Evolutionary conservation across 2,797 vertebrate species (phyloP).

Genomic region (Eutrigla gurnardus): DNA sequence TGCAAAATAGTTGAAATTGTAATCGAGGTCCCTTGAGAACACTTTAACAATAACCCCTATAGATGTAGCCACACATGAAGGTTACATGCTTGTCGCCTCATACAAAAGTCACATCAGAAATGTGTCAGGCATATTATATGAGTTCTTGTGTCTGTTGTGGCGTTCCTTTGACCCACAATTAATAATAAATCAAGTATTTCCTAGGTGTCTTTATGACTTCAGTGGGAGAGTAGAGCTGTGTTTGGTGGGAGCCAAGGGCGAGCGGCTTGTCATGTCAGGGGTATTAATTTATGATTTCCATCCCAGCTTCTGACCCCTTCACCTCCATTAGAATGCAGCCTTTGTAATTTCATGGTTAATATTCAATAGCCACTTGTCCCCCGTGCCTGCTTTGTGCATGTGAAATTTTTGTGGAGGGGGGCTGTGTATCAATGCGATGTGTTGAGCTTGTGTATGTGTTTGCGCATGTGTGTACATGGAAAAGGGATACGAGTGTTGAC

Average conservation of each 20-base stretch:
- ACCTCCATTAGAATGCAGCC: conserved; percentile 89
- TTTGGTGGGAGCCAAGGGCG: conserved; percentile 81
- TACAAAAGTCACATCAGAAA: conserved; percentile 74
- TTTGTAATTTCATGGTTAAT: conserved; percentile 91
- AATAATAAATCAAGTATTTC: conserved; percentile 83
- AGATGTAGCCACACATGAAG: conserved; percentile 69
- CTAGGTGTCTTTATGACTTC: conserved; percentile 76
- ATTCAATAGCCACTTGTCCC: conserved; percentile 89
- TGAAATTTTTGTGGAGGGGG: conserved; percentile 76
- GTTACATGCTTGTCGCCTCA: conserved; percentile 62
- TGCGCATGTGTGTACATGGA: conserved; percentile 43
- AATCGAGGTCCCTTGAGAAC: conserved; percentile 47
- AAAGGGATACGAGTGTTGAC: conserved; percentile 59
- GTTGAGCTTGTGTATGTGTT: conserved; percentile 58
- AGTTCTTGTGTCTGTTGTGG: conserved; percentile 70
- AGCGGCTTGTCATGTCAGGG: conserved; percentile 84
- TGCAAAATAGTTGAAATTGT: conserved; percentile 50
- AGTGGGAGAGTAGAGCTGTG: conserved; percentile 62
- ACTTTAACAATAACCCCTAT: conserved; percentile 55
- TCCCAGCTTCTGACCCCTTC: conserved; percentile 86
- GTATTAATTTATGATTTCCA: conserved; percentile 90
- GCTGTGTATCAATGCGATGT: conserved; percentile 69
- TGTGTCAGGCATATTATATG: conserved; percentile 72
- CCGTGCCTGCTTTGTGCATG: conserved; percentile 81
- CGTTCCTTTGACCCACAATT: conserved; percentile 82